phyloP scores from a whole-genome alignment of 2,113 vertebrate genomes.

The Tenebrosternarchus preto region DNA sequence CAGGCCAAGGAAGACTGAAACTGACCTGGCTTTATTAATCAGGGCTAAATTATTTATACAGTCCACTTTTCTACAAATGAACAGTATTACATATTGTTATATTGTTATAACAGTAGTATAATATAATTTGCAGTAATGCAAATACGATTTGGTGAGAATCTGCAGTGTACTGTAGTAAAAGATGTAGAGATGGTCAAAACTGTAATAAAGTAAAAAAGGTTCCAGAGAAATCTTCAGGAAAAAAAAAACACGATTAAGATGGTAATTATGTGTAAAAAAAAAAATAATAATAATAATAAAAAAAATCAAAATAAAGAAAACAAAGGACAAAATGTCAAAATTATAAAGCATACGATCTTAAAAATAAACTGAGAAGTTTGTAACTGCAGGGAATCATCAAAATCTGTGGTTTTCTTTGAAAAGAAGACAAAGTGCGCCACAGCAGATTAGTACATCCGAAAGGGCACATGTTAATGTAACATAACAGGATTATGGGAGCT shows the following conservation, averaged over 20 bases:
- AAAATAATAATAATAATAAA: not conserved
- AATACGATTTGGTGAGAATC: no score
- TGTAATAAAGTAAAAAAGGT: not conserved
- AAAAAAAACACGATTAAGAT: not conserved
- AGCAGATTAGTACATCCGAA: slow-evolving; percentile 33
- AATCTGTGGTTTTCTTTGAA: not conserved
- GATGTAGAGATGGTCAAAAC: not conserved
- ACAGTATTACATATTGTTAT: not conserved
- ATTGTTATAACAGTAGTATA: not conserved
- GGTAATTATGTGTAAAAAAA: not conserved
- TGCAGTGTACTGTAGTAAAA: no score
- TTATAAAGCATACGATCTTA: slow-evolving; percentile 15
- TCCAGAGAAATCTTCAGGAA: not conserved
- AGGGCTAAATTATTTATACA: slow-evolving; percentile 40
- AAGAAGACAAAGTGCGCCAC: slow-evolving; percentile 3
- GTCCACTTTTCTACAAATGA: slow-evolving; percentile 5
- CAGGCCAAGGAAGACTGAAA: not conserved
- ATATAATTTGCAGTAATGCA: no score
- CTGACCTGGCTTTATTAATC: slow-evolving; percentile 8
- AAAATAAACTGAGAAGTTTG: slow-evolving; percentile 6
- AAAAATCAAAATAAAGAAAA: not conserved
- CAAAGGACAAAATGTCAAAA: slow-evolving; percentile 20
- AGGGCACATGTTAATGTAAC: slow-evolving; percentile 50
- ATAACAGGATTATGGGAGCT: slow-evolving; percentile 47
- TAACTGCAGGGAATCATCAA: slow-evolving; percentile 4